A percentile compares a stretch with the other conserved stretches of the same genome.
These are phyloP conservation scores for Pandemis cinnamomeana DNA, from an alignment of 2,888 invertebrate species.

Conservation along the genomic window DNA sequence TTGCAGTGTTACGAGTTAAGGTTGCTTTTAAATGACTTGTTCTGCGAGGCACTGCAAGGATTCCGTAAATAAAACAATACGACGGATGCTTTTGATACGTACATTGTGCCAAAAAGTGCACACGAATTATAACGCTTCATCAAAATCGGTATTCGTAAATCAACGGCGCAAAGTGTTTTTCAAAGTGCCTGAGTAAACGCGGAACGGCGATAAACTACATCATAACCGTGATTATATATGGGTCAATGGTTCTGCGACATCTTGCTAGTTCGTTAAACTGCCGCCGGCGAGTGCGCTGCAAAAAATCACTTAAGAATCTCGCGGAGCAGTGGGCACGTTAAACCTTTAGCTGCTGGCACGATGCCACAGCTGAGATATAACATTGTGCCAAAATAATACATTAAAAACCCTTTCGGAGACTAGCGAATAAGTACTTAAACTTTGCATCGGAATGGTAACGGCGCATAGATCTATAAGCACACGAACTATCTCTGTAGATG, in stretches of 20 bases:
- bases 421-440: conserved; percentile 65
- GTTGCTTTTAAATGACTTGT: not conserved
- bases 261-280: conserved; percentile 78
- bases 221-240: conserved; percentile 74
- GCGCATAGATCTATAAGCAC: conserved; percentile 32
- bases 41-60: not conserved
- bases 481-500: conserved; percentile 30
- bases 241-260: conserved; percentile 75
- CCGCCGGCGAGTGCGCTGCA: conserved; percentile 65
- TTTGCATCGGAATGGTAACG: conserved; percentile 58
- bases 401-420: conserved; percentile 74
- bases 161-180: conserved; percentile 45
- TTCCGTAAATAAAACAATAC: too few species aligned
- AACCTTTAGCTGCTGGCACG: conserved; percentile 77
- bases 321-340: conserved; percentile 69
- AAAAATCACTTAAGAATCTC: conserved; percentile 80
- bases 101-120: not conserved
- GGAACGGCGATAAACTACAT: conserved; percentile 66
- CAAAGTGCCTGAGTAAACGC: conserved; percentile 58
- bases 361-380: conserved; percentile 67
- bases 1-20: conserved; percentile 1
- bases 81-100: not conserved
- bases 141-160: conserved; percentile 47
- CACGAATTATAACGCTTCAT: not conserved
- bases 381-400: conserved; percentile 80